Percentiles rank a stretch among this genome's conserved stretches.
These are phyloP conservation scores for Drosophila macrothrix DNA, from an alignment of 2,888 invertebrate species.

Conservation along the genomic window DNA sequence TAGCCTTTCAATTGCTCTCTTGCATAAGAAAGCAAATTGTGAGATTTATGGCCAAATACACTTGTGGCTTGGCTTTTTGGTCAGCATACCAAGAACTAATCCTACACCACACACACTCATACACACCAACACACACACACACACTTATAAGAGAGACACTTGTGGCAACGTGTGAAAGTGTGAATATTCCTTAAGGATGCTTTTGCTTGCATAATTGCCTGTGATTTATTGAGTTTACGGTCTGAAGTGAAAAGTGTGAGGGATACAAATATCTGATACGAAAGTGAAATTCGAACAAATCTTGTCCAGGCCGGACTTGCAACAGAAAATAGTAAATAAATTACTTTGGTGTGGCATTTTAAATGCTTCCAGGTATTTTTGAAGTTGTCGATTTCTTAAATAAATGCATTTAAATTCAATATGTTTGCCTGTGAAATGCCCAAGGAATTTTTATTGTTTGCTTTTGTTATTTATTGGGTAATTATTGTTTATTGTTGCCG, in stretches of 20 bases:
- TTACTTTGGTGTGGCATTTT: slow-evolving; percentile 24
- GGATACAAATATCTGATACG: slow-evolving; percentile 39
- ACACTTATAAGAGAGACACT: slow-evolving; percentile 8
- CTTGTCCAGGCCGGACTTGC: background rate
- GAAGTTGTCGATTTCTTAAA: slow-evolving; percentile 20
- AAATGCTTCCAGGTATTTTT: slow-evolving; percentile 9
- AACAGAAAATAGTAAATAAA: slow-evolving; percentile 20
- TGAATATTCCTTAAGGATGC: slow-evolving; percentile 80
- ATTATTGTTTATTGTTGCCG: slow-evolving; percentile 4
- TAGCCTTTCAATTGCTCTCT: slow-evolving; percentile 60
- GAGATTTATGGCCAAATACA: slow-evolving; percentile 74
- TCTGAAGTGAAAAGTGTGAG: slow-evolving; percentile 34
- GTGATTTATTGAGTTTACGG: slow-evolving; percentile 72
- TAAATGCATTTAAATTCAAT: slow-evolving; percentile 21
- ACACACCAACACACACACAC: slow-evolving; percentile 17
- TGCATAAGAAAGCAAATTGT: slow-evolving; percentile 74
- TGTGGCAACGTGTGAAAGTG: slow-evolving; percentile 74
- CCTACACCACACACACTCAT: slow-evolving; percentile 8
- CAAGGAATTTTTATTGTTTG: background rate
- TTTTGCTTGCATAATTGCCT: slow-evolving; percentile 76
- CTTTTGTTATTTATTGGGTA: background rate
- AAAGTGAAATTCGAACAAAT: slow-evolving; percentile 60
- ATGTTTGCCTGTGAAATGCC: slow-evolving; percentile 9
- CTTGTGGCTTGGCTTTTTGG: slow-evolving; percentile 74
- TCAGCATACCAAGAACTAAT: slow-evolving; percentile 39